phyloP scores from a whole-genome alignment of 2,113 vertebrate species.

The Trematocara zebra region DNA sequence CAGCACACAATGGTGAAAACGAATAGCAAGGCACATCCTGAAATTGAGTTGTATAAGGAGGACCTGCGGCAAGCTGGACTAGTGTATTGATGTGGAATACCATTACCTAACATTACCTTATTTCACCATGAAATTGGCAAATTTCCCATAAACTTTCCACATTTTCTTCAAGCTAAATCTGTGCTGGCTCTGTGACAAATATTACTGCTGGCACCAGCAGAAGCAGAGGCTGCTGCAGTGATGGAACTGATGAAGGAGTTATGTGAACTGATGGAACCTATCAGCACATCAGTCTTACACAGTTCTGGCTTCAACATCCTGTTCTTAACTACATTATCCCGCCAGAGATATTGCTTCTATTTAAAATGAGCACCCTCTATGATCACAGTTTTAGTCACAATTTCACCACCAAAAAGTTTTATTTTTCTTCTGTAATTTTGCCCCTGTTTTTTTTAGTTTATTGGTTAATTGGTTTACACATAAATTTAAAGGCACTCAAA shows the following conservation, averaged over 20 bases:
- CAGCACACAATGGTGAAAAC: background rate
- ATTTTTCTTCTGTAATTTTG: background rate
- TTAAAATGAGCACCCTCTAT: background rate
- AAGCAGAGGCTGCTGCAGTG: background rate
- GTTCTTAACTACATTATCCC: conserved; percentile 2
- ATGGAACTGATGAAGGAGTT: conserved; percentile 15
- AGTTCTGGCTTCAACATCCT: background rate
- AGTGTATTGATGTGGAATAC: background rate
- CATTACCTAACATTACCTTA: background rate
- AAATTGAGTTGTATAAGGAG: background rate
- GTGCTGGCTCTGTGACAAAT: background rate
- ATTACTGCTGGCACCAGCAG: background rate
- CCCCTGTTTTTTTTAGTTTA: background rate
- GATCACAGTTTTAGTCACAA: background rate
- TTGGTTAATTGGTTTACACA: background rate
- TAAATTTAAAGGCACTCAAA: background rate
- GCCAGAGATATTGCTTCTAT: background rate
- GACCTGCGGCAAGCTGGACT: background rate
- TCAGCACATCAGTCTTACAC: background rate
- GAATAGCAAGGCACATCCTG: background rate
- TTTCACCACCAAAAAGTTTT: background rate
- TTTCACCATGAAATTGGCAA: background rate
- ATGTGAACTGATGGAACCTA: conserved; percentile 23
- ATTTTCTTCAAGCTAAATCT: background rate
- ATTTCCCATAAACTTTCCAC: background rate